Percentiles rank a stretch among this genome's conserved stretches.
Conservation (phyloP, 2,888 invertebrate genomes). For the Lasioglossum marginatum region DNA sequence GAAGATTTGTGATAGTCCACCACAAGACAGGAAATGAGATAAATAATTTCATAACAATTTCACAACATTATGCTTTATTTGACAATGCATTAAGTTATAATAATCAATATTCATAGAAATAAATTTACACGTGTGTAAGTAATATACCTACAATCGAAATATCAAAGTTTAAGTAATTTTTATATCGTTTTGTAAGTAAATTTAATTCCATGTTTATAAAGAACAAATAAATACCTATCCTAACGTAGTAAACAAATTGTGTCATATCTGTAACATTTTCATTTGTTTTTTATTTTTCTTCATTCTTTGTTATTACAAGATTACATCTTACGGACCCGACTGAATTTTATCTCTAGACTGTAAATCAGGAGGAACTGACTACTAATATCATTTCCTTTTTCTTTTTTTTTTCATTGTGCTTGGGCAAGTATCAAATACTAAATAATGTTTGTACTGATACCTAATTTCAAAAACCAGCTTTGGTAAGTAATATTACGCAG, state of each 20-base stretch:
- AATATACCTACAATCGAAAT: conserved; percentile 57
- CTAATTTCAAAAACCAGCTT: conserved; percentile 56
- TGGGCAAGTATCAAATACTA: conserved; percentile 37
- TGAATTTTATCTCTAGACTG: conserved; percentile 56
- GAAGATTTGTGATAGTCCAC: neutral
- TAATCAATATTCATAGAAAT: conserved; percentile 73
- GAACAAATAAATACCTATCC: conserved; percentile 59
- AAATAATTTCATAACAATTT: conserved; percentile 40
- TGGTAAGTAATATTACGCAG: conserved; percentile 59
- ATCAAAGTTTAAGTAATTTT: conserved; percentile 59
- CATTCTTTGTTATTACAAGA: conserved; percentile 31
- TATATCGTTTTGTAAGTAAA: conserved; percentile 41
- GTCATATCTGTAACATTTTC: conserved; percentile 48
- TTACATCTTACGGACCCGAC: conserved; percentile 51
- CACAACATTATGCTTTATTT: conserved; percentile 77
- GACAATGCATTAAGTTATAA: conserved; percentile 74
- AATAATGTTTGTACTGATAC: conserved; percentile 49
- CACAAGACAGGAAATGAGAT: conserved; percentile 14
- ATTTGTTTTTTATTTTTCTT: conserved; percentile 19
- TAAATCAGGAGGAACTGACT: conserved; percentile 42
- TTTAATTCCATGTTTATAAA: conserved; percentile 48
- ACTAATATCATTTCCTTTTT: conserved; percentile 42
- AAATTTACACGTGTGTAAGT: conserved; percentile 70
- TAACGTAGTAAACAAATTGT: conserved; percentile 54
- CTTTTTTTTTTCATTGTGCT: conserved; percentile 10